Evolutionary conservation across 1,140 invertebrate species (phyloP), one percentile per base, ranked within the genome.

Genomic region (Leucophenga varia): DNA sequence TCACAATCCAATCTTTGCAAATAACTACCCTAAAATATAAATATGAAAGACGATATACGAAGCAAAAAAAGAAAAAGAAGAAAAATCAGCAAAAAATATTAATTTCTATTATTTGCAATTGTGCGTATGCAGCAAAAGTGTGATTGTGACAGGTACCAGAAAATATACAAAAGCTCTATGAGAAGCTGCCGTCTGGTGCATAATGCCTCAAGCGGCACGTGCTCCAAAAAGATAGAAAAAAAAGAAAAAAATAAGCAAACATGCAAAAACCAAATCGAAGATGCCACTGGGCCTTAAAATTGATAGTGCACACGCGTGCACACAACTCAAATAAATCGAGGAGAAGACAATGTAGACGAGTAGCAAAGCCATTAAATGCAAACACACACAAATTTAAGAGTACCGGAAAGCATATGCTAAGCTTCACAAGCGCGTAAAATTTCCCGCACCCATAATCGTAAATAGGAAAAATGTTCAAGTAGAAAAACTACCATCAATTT

Each of bases 71-170:
- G 10, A 25, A 25, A 25, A 25, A 25, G 10, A 25, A 5, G 10
- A 25, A 5, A 25, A 25, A 25, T 25, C 22, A 10, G 5, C 22
- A 49, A 64, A 49, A 64, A 64, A 63, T 67, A 67, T 67, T 67
- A 67, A 67, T 67, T 67, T 67, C 63, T 67, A 59, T 57, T 67
- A 67, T 67, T 67, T 63, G 56, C 63, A 52, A 57, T 67, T 64
- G 59, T 54, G 56, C 63, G 63, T 63, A 63, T 57, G 63, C 64
- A 59, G 63, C 63, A 67, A 67, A n/a, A 63, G 63, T 67, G 63
- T 67, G 63, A 67, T 67, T 67, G 63, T 67, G 63, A 67, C 63
- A 67, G 63, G 63, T 67, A 67, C 59, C 35, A 48, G 37, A 30
- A 31, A n/a, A n/a, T n/a, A n/a, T n/a, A n/a, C n/a, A n/a, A n/a